Evolutionary conservation across 1,140 invertebrate genomes (phyloP).

Genomic region (Andrena cerasifolii): DNA sequence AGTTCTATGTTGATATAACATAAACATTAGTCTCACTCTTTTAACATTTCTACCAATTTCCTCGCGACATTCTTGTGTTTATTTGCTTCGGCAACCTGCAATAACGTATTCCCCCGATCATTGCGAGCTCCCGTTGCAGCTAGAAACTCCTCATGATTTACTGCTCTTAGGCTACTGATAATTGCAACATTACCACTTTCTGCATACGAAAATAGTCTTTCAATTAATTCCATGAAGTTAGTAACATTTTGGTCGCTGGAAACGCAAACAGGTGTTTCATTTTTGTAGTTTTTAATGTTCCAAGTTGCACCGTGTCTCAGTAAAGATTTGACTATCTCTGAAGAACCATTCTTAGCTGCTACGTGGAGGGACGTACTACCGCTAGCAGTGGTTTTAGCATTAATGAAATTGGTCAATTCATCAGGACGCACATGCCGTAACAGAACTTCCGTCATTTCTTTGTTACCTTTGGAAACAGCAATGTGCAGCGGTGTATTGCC

Average conservation of each 20-base stretch:
- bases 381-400: slow-evolving; percentile 24
- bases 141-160: slow-evolving; percentile 7
- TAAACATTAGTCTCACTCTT: no score
- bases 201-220: slow-evolving; percentile 3
- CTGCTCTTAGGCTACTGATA: neutral
- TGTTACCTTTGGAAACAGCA: neutral
- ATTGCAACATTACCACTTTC: slow-evolving; percentile 7
- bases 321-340: slow-evolving; percentile 53
- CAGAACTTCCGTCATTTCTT: slow-evolving; percentile 23
- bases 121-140: slow-evolving; percentile 9
- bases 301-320: slow-evolving; percentile 54
- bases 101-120: neutral
- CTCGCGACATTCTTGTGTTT: slow-evolving; percentile 15
- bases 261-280: slow-evolving; percentile 54
- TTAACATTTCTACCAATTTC: slow-evolving; percentile 9
- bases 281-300: slow-evolving; percentile 41
- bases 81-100: slow-evolving; percentile 6
- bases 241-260: neutral
- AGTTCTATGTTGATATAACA: no score
- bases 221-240: slow-evolving; percentile 1
- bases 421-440: slow-evolving; percentile 9
- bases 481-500: slow-evolving; percentile 19
- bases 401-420: slow-evolving; percentile 27
- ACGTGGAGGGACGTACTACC: slow-evolving; percentile 57
- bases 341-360: slow-evolving; percentile 50